These are phyloP conservation scores for Calliphora vicina DNA, from an alignment of 1,140 invertebrate genomes.

Conservation along the genomic window DNA sequence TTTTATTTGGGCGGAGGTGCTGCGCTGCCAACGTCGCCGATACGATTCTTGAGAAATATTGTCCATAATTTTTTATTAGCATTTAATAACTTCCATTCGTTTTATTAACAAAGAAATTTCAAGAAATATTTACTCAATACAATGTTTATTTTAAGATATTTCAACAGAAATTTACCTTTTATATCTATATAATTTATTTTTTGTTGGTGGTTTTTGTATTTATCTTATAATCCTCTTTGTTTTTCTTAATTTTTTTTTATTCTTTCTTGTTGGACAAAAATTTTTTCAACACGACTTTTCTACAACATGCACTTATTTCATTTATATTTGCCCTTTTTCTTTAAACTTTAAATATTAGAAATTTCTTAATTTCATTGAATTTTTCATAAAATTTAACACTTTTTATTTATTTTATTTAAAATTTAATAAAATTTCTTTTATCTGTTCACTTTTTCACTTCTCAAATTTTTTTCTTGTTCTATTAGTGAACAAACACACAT, in stretches of 20 bases:
- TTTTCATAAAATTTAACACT: neutral
- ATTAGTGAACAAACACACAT: neutral
- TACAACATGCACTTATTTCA: neutral
- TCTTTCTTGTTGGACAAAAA: neutral
- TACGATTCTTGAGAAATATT: constrained; percentile 8
- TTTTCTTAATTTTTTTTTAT: neutral
- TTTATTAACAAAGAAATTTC: neutral
- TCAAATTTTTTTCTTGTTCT: neutral
- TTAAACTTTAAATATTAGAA: neutral
- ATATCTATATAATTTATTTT: neutral
- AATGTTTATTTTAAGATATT: neutral
- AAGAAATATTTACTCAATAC: neutral
- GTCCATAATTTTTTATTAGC: neutral
- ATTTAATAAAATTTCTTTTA: neutral
- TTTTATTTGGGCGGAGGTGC: constrained; percentile 26
- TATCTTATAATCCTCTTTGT: neutral
- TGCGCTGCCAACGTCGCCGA: neutral
- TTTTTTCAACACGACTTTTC: neutral
- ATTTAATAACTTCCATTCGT: neutral
- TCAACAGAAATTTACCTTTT: neutral
- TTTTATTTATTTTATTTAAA: neutral
- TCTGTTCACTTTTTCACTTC: neutral
- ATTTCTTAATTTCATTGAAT: too few species aligned
- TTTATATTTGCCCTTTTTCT: neutral
- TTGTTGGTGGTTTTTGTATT: neutral